phyloP scores from a whole-genome alignment of 2,888 invertebrate genomes.

The Troglohyphantes excavatus region DNA sequence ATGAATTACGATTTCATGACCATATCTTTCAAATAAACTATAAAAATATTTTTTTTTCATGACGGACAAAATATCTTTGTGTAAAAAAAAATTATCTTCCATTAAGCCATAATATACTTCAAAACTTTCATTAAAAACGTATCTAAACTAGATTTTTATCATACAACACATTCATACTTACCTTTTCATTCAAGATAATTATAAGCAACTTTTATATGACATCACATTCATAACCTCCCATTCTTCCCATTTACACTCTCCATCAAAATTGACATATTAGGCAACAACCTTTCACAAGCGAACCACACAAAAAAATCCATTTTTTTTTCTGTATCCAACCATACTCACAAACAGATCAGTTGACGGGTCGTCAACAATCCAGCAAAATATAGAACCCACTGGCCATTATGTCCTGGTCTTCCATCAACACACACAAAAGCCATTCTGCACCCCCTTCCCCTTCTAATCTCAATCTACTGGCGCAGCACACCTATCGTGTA shows the following conservation, averaged over 20 bases:
- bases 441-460: conserved; percentile 11
- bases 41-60: too few relatives aligned
- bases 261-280: conserved; percentile 61
- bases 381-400: neutral
- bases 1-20: too few relatives aligned
- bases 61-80: too few relatives aligned
- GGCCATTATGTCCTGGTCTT: conserved; percentile 49
- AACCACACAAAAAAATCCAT: neutral
- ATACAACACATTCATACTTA: too few relatives aligned
- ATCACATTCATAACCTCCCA: neutral
- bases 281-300: neutral
- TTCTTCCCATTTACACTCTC: neutral
- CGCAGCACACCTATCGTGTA: neutral
- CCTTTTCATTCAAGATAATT: too few relatives aligned
- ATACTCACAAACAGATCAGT: neutral
- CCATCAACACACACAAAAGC: conserved; percentile 64
- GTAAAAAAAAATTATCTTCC: too few relatives aligned
- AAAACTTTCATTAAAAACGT: too few relatives aligned
- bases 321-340: neutral
- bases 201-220: too few relatives aligned
- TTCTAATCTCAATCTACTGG: conserved; percentile 38
- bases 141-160: too few relatives aligned
- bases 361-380: conserved; percentile 11
- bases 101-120: too few relatives aligned
- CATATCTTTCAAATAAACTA: too few relatives aligned